Evolutionary conservation across 2,797 vertebrate species (phyloP).

Genomic region (Sebastes itinus): DNA sequence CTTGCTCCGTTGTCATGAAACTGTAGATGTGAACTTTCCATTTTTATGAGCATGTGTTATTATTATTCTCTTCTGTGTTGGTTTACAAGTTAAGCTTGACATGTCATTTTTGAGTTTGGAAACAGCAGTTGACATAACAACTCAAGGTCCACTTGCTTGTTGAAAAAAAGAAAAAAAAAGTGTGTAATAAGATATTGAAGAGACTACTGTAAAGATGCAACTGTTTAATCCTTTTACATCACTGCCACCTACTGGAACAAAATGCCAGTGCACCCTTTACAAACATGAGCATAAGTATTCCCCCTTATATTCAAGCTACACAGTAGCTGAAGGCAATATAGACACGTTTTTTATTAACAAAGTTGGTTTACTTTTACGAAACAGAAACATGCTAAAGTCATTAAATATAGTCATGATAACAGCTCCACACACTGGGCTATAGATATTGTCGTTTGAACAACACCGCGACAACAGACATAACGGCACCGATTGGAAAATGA

Average conservation of each 20-base stretch:
- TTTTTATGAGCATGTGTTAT: not conserved
- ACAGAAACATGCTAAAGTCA: not conserved
- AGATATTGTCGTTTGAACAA: not conserved
- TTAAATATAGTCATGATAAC: not conserved
- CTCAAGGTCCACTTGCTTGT: not conserved
- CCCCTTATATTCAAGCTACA: not conserved
- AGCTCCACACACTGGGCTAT: not conserved
- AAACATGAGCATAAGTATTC: not conserved
- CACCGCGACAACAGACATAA: not conserved
- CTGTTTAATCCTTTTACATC: constrained; percentile 4
- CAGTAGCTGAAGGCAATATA: not conserved
- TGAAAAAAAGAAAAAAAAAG: not conserved
- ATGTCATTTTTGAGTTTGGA: too few species aligned
- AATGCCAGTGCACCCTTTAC: not conserved
- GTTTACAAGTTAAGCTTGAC: too few species aligned
- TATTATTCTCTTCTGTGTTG: not conserved
- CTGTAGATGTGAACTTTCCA: not conserved
- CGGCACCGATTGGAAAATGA: constrained; percentile 51
- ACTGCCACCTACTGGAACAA: constrained; percentile 60
- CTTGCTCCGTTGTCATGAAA: not conserved
- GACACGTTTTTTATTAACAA: not conserved
- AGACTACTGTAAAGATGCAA: not conserved
- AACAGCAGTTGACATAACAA: too few species aligned
- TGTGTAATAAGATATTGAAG: not conserved
- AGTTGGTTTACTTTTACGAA: not conserved